Evolutionary conservation across 2,888 invertebrate genomes (phyloP), one percentile per base, ranked within the genome.

Genomic region (Eupithecia subumbrata): DNA sequence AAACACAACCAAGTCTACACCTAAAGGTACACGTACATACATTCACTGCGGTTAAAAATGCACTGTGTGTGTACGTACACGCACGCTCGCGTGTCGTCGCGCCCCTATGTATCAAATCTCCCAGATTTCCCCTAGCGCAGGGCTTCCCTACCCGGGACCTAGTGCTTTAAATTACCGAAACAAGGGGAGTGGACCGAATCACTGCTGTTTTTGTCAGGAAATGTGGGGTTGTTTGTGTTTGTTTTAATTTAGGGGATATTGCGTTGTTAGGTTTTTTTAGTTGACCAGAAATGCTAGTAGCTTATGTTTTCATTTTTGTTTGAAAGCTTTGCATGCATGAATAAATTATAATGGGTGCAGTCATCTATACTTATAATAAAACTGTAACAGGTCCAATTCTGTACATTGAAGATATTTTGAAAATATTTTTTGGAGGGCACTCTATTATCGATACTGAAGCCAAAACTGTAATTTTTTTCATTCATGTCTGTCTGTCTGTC

Each of bases 71-170:
- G 76, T 74, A 37, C 7, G 75, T 37, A 63, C 80, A 73, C 68
- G 48, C 88, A 87, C 86, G 84, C 82, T 82, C 79, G 82, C 75
- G 84, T 82, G 48, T 48, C 48, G 48, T 48, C 80, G 82, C 82
- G 84, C 87, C 89, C 88, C 84, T 89, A 88, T 89, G 86, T 89
- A 84, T 85, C 76, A 81, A 74, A 79, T 86, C 84, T 85, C 87
- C 88, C 85, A 83, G 82, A 82, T 82, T 85, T 82, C 87, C 85
- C 84, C 85, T 85, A 87, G 52, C 78, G 77, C 85, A 90, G 90
- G 91, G 89, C 78, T 90, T 87, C 76, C 88, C 56, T 22, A 22
- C 56, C 11, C 60, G 25, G 75, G 79, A 79, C 74, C 78, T 80
- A 80, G 78, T 75, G 71, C 72, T 77, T 78, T 72, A 66, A 76